Base-by-base conservation (phyloP, 2,113 vertebrate genomes). In the Pycnonotus jocosus region DNA sequence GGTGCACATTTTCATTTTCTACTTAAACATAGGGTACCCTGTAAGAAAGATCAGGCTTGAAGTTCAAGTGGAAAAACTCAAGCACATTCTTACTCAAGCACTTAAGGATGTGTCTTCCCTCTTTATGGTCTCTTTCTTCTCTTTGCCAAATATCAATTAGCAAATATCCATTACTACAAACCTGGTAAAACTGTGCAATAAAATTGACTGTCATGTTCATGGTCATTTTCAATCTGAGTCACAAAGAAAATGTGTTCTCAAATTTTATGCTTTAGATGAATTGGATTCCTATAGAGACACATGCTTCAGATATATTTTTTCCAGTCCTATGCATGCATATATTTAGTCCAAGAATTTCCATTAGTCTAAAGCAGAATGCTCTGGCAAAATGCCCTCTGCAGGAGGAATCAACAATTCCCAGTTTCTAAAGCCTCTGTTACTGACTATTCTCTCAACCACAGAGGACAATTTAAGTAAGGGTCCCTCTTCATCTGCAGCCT, bases 261-360 rank as follows among this genome's bases (percentile, higher is more conserved):
- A 88, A 86, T 37, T 30, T 70, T 71, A 44, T 54, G 64, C 25
- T 66, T 86, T 88, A 94, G 72, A 70, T 77, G 20, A 90, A 70
- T 21, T 85, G 50, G 54, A 90, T 94, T 94, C 68, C 79, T 86
- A 66, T 15, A 78, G 71, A 92, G 74, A 83, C 95, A 90, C 91
- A 81, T 78, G 79, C 86, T 93, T 92, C 13, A 0, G 84, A 95
- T 95, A 73, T 77, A 93, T 90, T 94, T 96, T 96, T 96, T 95
- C 92, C 96, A 96, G 88, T 86, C 79, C 68, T 66, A 68, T 88
- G 73, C 69, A 90, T 70, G 68, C 56, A 92, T 78, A 86, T 73
- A 93, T 94, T 95, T 93, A 96, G 92, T 60, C 65, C 86, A 86
- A 90, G 94, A 94, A 88, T 96, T 95, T 97, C 92, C 94, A 81